Conservation (phyloP, 1,140 invertebrate genomes). For the Piezodorus guildinii region DNA sequence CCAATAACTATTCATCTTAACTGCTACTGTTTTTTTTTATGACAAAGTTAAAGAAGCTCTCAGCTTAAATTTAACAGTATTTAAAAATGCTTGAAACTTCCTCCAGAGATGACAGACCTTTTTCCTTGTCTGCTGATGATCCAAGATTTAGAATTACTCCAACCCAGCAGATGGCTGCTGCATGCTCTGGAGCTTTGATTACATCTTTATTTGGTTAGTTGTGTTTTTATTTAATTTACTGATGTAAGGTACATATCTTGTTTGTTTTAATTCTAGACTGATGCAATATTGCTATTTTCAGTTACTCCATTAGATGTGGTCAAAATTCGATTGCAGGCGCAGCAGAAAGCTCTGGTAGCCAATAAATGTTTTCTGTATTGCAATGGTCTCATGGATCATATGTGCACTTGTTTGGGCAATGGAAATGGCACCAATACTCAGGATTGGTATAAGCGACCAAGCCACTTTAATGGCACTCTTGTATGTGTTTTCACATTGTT, state of each 20-base stretch:
- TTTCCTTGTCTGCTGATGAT: conserved; percentile 39
- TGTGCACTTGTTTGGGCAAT: conserved; percentile 64
- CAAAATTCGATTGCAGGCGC: conserved; percentile 91
- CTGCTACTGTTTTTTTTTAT: too few species aligned
- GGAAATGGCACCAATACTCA: conserved; percentile 14
- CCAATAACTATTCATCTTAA: too few species aligned
- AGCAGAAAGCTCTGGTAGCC: conserved; percentile 67
- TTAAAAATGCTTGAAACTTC: background rate
- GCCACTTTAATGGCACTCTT: conserved; percentile 80
- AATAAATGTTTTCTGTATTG: conserved; percentile 94
- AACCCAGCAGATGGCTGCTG: conserved; percentile 77
- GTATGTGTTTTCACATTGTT: conserved; percentile 43
- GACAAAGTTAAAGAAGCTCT: too few species aligned
- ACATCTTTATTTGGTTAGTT: conserved; percentile 76
- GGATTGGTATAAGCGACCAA: conserved; percentile 51
- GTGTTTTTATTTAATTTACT: background rate
- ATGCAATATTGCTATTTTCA: conserved; percentile 32
- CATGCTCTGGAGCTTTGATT: conserved; percentile 76
- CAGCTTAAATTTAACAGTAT: too few species aligned
- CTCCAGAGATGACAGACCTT: background rate
- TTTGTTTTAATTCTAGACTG: background rate
- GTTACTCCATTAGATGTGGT: conserved; percentile 98
- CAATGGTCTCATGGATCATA: conserved; percentile 98
- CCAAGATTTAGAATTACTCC: conserved; percentile 65
- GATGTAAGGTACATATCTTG: background rate